Base-by-base conservation (phyloP, 2,888 invertebrate genomes). In the Orchesella flavescens region DNA sequence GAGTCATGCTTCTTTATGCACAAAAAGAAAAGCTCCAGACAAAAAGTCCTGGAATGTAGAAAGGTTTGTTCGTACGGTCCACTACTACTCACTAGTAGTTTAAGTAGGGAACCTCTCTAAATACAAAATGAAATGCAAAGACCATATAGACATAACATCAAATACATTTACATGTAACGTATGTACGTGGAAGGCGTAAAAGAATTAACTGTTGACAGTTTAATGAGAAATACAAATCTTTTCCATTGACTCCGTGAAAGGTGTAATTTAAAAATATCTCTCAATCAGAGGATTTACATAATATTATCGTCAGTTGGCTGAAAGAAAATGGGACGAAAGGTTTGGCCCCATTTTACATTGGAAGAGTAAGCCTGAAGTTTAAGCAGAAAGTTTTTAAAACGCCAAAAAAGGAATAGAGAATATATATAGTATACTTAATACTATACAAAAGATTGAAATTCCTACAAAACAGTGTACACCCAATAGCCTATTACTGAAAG, bases 211-310 rank as follows among this genome's bases (percentile, higher is more conserved):
- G 80, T 75, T 81, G 81, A 81, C 81, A 81, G 63, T 75, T 81
- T 81, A 81, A 81, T 81, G 81, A 81, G 81, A 81, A 75, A 44
- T 69, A 81, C 81, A 81, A 81, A 81, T 81, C 81, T 75, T 72
- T 81, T 69, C 75, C 63, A 81, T 81, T 75, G 81, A 75, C 69
- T 81, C 74, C 34, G 21, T 81, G 81, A 81, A 81, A 81, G 81
- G 74, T 74, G 81, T 81, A 69, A 81, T 75, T 74, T 81, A 74
- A 69, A 81, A 81, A 81, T 81, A 81, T 81, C 81, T 81, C 81
- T 81, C 81, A 81, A 81, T 81, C 81, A 75, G 61, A 69, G 81
- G 81, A 81, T 81, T 81, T 81, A 61, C 81, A 81, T 81, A 24
- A 15, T 15, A 59, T 59, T 59, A 68, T 49, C 24, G 13, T 46